Evolutionary conservation across 2,888 invertebrate species (phyloP).

Genomic region (Tetheella fluctuosa): DNA sequence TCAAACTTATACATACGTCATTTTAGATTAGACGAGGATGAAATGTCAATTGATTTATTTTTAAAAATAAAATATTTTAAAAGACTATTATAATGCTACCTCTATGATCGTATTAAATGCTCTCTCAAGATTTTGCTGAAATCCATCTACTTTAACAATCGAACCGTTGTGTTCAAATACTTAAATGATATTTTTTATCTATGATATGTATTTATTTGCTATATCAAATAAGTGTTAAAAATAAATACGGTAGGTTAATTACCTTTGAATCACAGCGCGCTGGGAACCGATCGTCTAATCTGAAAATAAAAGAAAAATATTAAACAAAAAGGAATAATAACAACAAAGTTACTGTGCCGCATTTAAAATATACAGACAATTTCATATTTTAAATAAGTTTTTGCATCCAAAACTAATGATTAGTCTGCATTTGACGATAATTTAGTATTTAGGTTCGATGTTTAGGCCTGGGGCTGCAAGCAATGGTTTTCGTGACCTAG

Average conservation of each 20-base stretch:
- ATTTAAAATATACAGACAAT: slow-evolving; percentile 52
- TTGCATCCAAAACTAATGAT: slow-evolving; percentile 66
- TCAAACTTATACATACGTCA: slow-evolving; percentile 36
- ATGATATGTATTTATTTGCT: too few species aligned
- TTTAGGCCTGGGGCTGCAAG: slow-evolving; percentile 70
- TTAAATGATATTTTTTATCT: too few species aligned
- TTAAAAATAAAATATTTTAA: background rate
- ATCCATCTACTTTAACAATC: background rate
- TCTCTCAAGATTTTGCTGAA: background rate
- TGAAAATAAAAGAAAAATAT: slow-evolving; percentile 49
- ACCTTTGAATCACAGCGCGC: slow-evolving; percentile 45
- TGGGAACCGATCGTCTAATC: slow-evolving; percentile 29
- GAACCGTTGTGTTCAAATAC: too few species aligned
- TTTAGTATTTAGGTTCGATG: slow-evolving; percentile 77
- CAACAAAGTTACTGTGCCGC: slow-evolving; percentile 30
- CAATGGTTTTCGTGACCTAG: slow-evolving; percentile 81
- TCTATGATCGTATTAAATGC: background rate
- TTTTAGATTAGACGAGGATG: slow-evolving; percentile 30
- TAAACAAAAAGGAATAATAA: slow-evolving; percentile 40
- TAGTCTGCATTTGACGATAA: slow-evolving; percentile 72
- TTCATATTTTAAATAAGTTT: slow-evolving; percentile 65
- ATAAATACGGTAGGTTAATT: slow-evolving; percentile 27
- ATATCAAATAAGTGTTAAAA: too few species aligned
- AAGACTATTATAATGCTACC: background rate
- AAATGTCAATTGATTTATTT: background rate